A percentile compares a stretch with the other conserved stretches of the same genome.
These are phyloP conservation scores for Augochlora pura DNA, from an alignment of 1,140 invertebrate genomes.

Conservation along the genomic window DNA sequence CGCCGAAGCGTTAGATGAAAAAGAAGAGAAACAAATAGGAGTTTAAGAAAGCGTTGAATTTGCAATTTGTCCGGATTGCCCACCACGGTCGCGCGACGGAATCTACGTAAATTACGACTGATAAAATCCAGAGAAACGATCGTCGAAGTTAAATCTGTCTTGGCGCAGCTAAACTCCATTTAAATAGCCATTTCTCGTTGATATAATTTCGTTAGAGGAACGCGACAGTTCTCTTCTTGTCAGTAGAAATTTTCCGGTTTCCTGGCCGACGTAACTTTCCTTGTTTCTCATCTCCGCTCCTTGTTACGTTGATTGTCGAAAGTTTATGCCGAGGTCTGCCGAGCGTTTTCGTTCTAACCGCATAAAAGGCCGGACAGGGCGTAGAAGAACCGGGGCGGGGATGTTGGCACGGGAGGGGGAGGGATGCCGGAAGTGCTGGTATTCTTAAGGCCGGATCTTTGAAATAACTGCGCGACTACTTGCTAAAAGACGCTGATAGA, in stretches of 20 bases:
- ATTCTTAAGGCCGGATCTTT: constrained; percentile 30
- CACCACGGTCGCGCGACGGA: too few species aligned
- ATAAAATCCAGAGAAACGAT: background rate
- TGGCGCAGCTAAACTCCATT: background rate
- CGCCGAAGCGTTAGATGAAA: too few species aligned
- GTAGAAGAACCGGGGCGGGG: constrained; percentile 31
- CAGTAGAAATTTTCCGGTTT: constrained; percentile 73
- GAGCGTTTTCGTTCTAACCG: constrained; percentile 35
- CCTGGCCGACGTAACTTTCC: constrained; percentile 70
- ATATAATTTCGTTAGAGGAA: constrained; percentile 27
- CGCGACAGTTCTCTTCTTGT: constrained; percentile 58
- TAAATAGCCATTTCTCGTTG: background rate
- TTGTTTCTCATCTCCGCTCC: constrained; percentile 72
- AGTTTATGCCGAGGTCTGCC: constrained; percentile 60
- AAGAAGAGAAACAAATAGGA: too few species aligned
- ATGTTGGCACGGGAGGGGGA: constrained; percentile 46
- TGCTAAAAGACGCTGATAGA: constrained; percentile 1
- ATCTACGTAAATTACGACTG: too few species aligned
- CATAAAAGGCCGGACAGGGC: constrained; percentile 50
- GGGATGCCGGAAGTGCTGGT: constrained; percentile 14
- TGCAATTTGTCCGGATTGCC: too few species aligned
- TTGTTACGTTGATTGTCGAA: constrained; percentile 66
- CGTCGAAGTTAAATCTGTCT: background rate
- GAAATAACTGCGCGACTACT: constrained; percentile 12
- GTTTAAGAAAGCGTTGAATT: too few species aligned